Conservation (phyloP, 2,797 vertebrate species). For the Sphaeramia orbicularis region DNA sequence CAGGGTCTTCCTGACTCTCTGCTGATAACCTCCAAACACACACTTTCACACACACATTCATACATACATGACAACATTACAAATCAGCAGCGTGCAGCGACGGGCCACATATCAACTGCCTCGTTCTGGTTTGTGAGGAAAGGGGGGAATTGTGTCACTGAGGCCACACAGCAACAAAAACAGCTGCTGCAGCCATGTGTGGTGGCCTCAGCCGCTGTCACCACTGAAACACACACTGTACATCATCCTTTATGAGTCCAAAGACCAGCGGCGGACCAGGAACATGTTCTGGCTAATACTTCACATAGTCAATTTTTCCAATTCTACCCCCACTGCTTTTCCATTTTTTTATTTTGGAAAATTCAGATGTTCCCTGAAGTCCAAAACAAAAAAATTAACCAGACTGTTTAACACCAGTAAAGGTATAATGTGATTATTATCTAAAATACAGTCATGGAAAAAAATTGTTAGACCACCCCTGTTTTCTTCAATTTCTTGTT, state of each 20-base stretch:
- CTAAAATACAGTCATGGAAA: too few species aligned
- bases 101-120: conserved; percentile 34
- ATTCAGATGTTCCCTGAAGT: neutral
- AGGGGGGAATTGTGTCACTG: neutral
- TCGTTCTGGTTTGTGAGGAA: conserved; percentile 8
- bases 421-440: too few species aligned
- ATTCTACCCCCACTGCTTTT: neutral
- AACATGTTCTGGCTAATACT: neutral
- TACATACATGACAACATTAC: conserved; percentile 1
- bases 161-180: neutral
- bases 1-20: conserved; percentile 47
- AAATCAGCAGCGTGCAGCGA: conserved; percentile 19
- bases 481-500: too few species aligned
- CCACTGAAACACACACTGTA: conserved; percentile 2
- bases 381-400: too few species aligned
- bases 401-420: too few species aligned
- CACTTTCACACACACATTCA: conserved; percentile 19
- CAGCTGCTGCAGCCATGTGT: neutral
- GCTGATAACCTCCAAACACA: conserved; percentile 45
- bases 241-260: neutral
- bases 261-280: neutral
- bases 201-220: neutral
- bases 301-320: neutral
- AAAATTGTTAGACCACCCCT: too few species aligned
- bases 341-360: conserved; percentile 10